These are phyloP conservation scores for Ameiurus melas DNA, from an alignment of 2,113 vertebrate genomes.

Conservation along the genomic window DNA sequence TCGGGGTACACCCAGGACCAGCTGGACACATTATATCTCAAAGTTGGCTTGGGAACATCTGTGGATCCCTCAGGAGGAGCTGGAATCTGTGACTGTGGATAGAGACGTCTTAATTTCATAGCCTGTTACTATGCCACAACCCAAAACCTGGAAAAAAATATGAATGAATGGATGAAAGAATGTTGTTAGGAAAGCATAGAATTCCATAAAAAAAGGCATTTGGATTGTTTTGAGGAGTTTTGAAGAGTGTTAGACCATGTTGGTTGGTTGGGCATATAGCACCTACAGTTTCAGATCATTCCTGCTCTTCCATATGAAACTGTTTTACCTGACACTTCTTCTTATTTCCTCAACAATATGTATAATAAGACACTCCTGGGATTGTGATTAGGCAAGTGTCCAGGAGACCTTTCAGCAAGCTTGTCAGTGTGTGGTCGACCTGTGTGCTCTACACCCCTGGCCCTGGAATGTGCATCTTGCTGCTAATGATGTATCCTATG, in stretches of 20 bases:
- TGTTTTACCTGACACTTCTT: slow-evolving; percentile 16
- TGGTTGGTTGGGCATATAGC: background rate
- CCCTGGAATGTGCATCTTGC: slow-evolving; percentile 53
- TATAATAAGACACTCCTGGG: slow-evolving; percentile 25
- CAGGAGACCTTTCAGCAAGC: slow-evolving; percentile 43
- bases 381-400: slow-evolving; percentile 37
- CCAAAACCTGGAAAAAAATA: background rate
- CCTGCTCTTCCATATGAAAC: background rate
- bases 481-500: slow-evolving; percentile 37
- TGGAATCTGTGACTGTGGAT: background rate
- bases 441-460: slow-evolving; percentile 37
- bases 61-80: background rate
- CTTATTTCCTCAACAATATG: slow-evolving; percentile 36
- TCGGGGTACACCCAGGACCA: background rate
- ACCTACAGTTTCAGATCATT: background rate
- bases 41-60: background rate
- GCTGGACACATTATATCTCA: background rate
- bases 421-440: slow-evolving; percentile 43
- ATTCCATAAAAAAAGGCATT: too few species aligned
- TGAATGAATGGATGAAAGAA: background rate
- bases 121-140: background rate
- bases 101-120: background rate
- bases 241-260: background rate
- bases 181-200: background rate
- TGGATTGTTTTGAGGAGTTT: background rate